Base-by-base conservation (phyloP, 2,888 invertebrate species). In the Amiota mariae region DNA sequence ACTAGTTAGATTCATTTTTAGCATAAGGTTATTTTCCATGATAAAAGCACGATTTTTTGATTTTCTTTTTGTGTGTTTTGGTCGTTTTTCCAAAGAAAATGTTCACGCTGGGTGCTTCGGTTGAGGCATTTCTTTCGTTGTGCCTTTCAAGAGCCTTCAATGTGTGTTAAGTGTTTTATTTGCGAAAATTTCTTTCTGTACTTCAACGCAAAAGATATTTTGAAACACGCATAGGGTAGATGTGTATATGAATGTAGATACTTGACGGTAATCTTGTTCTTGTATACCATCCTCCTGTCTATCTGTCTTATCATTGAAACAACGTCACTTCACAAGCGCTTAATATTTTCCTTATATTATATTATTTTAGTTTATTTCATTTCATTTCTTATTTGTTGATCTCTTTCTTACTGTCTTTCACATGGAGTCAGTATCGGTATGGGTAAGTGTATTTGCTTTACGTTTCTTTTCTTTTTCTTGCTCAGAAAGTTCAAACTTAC, bases 121-220 rank as follows among this genome's bases (percentile, higher is more conserved):
- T 24, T 24, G 3, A 24, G 48, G 66, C 66, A 47, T 66, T 57
- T 57, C 57, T 6, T 57, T 51, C 51, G 4, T 51, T 51, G 24
- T 24, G 24, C n/a, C n/a, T n/a, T 57, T 57, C 57, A 20, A 57
- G 66, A 66, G 66, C 66, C 66, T 66, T 48, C 67, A 67, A 51
- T 59, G 70, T 20, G 70, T 59, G 56, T 47, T 47, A 54, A 70
- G 70, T 70, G 70, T 70, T 70, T 70, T 70, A 70, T 70, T 57
- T 59, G 57, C 70, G 24, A 57, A 70, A 59, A 70, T 8, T 64
- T 24, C 59, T 15, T 56, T 15, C 49, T 15, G 1, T 46, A 15
- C 57, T 13, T 54, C 54, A 18, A 59, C 59, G 59, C 0, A 8
- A n/a, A 48, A 47, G 20, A 67, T 13, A 67, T 67, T 67, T 49